Evolutionary conservation across 2,113 vertebrate genomes (phyloP), one percentile per base, ranked within the genome.

Genomic region (Dendrocopos noguchii): DNA sequence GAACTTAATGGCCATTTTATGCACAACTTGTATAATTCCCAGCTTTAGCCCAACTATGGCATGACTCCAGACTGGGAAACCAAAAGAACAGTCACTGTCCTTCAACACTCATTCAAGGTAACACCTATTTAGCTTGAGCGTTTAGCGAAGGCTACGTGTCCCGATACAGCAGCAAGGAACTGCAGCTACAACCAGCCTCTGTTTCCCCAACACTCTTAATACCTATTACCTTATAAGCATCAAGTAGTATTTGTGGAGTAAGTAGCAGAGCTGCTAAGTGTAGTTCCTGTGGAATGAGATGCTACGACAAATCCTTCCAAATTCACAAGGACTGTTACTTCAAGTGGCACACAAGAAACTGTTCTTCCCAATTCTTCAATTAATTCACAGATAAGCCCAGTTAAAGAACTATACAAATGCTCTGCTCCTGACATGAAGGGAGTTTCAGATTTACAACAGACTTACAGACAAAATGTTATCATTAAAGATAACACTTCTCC

Each of bases 401-500:
- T 5, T 1, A 67, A 92, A 78, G 18, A 63, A 75, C 70, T 84
- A 70, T 10, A 66, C 29, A 29, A 92, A 55, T 4, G 22, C 50
- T 19, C 33, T 22, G 46, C 8, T 77, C 28, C 65, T 74, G 36
- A 66, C 19, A 31, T 1, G 10, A 73, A 50, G 31, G 56, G 50
- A 80, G 72, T 27, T 92, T 74, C 57, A 57, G 42, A 80, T 72
- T 65, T 50, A 68, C 50, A 92, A 81, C 39, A 88, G 67, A 34
- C 80, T 67, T 63, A 64, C 36, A 68, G 68, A 64, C 13, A 56
- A 1, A 55, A 44, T 1, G 22, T 24, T 57, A 83, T 10, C 18
- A 47, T 7, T 55, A 76, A 61, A 80, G 89, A 66, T 15, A 79
- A 79, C 12, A 20, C 56, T 91, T 93, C 70, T 96, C 72, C 96